Base-by-base conservation (phyloP, 2,113 vertebrate species). In the Oryzias curvinotus region DNA sequence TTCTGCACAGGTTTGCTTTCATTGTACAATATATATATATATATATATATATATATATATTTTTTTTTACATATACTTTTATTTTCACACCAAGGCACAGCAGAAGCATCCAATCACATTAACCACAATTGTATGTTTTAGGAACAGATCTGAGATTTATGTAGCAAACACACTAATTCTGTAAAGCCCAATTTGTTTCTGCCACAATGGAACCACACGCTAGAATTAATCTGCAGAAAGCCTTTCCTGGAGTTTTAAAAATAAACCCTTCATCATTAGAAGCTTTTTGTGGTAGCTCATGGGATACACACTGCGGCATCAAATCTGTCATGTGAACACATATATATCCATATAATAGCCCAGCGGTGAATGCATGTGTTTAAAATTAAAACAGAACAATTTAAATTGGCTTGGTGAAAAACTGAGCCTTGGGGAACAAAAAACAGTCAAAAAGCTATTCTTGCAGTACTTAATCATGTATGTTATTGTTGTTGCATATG, bases 211-310 rank as follows among this genome's bases (percentile, higher is more conserved):
- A 87, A 69, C 65, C 77, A 70, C 71, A 83, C 68, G 61, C 70
- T 71, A 65, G 84, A 87, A 90, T 89, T 83, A 90, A 91, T 91
- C 89, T 83, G 77, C 75, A 77, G 80, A 80, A 84, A 84, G 86
- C 82, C 57, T 80, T 81, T 88, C 60, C 83, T 80, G 66, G 86
- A 77, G 80, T 83, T 87, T 86, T 78, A 88, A 90, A 90, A 89
- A 91, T 88, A 90, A 86, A 81, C 73, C 71, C 71, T 73, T 82
- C 81, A 69, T 89, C 72, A 80, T 75, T 55, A 61, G 59, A 72
- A 71, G 75, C 85, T 73, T 77, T 36, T 63, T 78, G 73, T 71
- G 77, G 61, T 79, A 65, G 78, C 76, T 82, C 51, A 66, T 68
- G 75, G 78, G 70, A 84, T 54, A 28, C 56, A 52, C 62, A 75